A percentile compares a stretch with the other conserved stretches of the same genome.
Conservation (phyloP, 2,888 invertebrate genomes). For the Tiliacea aurago region DNA sequence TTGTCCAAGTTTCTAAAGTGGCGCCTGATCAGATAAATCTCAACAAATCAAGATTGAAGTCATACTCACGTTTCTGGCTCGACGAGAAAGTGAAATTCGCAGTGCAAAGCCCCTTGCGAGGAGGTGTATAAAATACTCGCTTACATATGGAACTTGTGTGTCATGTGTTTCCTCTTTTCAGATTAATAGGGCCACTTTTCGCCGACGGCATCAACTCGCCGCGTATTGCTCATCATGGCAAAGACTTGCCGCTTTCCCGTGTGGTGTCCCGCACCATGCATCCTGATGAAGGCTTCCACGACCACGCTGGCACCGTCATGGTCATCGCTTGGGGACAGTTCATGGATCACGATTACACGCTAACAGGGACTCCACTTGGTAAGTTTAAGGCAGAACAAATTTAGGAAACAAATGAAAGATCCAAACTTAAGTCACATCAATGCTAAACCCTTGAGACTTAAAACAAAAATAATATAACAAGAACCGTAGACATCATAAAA, state of each 20-base stretch:
- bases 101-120: conserved; percentile 46
- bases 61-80: conserved; percentile 39
- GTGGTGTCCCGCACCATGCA: conserved; percentile 97
- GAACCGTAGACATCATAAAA: not conserved
- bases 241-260: conserved; percentile 94
- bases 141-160: conserved; percentile 28
- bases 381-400: conserved; percentile 68
- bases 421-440: not conserved
- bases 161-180: conserved; percentile 72
- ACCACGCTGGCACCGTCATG: conserved; percentile 98
- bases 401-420: not conserved
- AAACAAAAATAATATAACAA: not conserved
- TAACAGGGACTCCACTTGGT: conserved; percentile 97
- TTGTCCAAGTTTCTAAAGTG: conserved; percentile 24
- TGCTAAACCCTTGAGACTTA: not conserved
- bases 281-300: conserved; percentile 97
- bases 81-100: conserved; percentile 51
- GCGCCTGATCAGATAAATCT: conserved; percentile 9
- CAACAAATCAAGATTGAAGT: conserved; percentile 47
- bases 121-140: conserved; percentile 40
- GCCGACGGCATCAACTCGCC: conserved; percentile 96
- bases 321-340: conserved; percentile 98
- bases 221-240: conserved; percentile 94
- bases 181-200: conserved; percentile 94
- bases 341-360: conserved; percentile 98